These are phyloP conservation scores for Microplitis demolitor DNA, from an alignment of 1,140 invertebrate species.

Conservation along the genomic window DNA sequence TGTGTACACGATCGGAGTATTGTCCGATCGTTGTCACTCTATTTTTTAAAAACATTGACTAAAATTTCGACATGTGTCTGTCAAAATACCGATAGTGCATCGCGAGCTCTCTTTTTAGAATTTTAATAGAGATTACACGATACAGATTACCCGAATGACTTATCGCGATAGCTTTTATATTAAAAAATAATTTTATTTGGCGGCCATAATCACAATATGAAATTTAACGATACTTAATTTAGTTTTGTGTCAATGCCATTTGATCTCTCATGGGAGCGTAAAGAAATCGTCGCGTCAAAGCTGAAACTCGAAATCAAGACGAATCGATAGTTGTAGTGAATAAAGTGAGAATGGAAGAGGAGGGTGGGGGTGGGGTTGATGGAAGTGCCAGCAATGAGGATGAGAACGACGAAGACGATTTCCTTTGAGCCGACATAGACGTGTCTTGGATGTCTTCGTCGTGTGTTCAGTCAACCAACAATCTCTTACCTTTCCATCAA, in stretches of 20 bases:
- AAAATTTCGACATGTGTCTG: conserved; percentile 1
- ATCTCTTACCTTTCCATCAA: background rate
- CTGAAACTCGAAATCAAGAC: conserved; percentile 20
- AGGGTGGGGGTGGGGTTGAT: too few relatives aligned
- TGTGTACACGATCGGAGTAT: background rate
- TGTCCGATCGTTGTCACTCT: conserved; percentile 4
- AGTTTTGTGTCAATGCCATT: background rate
- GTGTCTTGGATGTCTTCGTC: background rate
- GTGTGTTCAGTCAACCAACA: conserved; percentile 24
- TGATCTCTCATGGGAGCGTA: background rate
- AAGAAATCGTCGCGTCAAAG: conserved; percentile 20
- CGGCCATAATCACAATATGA: background rate
- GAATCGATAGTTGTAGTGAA: conserved; percentile 16
- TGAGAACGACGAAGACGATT: background rate
- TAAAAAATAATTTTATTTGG: background rate
- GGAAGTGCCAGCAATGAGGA: background rate
- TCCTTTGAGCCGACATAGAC: conserved; percentile 15
- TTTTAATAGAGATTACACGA: background rate
- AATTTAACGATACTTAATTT: background rate
- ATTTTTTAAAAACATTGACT: background rate
- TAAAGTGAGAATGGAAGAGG: too few relatives aligned
- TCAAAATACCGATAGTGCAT: background rate
- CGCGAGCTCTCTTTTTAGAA: background rate
- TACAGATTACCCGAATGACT: background rate
- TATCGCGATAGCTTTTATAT: too few relatives aligned